Evolutionary conservation across 2,113 vertebrate species (phyloP).

Genomic region (Hemiscyllium ocellatum): DNA sequence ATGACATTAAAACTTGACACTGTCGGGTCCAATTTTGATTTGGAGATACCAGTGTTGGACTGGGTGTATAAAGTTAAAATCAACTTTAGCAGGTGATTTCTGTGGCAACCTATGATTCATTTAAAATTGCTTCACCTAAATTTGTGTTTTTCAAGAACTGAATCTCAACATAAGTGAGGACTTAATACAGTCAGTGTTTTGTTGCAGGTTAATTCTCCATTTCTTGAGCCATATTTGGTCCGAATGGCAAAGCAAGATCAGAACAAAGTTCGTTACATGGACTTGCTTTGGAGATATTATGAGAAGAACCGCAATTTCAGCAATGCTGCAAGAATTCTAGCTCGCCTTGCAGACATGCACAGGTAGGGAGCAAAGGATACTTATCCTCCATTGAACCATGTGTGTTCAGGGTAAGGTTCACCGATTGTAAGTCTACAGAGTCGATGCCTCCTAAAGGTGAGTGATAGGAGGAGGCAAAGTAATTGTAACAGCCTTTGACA

Average conservation of each 20-base stretch:
- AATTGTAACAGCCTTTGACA: too few species aligned
- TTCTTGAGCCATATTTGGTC: conserved; percentile 86
- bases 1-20: too few species aligned
- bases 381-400: background rate
- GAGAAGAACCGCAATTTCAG: conserved; percentile 91
- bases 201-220: conserved; percentile 80
- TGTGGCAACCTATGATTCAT: too few species aligned
- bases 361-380: conserved; percentile 59
- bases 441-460: background rate
- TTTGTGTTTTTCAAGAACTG: too few species aligned
- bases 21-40: too few species aligned
- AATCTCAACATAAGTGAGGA: too few species aligned
- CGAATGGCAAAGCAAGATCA: conserved; percentile 92
- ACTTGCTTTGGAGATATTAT: conserved; percentile 91
- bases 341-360: conserved; percentile 84
- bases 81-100: too few species aligned
- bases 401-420: background rate
- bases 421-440: background rate
- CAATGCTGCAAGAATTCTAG: conserved; percentile 83
- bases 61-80: too few species aligned
- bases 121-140: too few species aligned
- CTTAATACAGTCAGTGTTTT: background rate
- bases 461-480: too few species aligned
- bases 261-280: conserved; percentile 92
- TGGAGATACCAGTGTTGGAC: too few species aligned